Percentiles rank a stretch among this genome's conserved stretches.
phyloP scores from a whole-genome alignment of 2,113 vertebrate species.

The Plestiodon gilberti region DNA sequence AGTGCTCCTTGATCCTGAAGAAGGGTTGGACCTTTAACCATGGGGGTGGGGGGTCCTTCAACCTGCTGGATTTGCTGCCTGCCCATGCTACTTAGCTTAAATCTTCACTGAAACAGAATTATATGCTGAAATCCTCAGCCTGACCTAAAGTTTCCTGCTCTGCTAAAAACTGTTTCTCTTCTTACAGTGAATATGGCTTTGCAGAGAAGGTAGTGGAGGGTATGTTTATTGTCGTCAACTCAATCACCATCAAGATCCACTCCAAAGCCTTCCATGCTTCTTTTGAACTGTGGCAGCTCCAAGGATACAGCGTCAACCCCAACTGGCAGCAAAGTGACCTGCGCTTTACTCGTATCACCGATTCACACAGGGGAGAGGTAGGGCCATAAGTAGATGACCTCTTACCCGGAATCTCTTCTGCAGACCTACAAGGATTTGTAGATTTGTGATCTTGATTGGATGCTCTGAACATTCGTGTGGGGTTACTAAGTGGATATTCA shows the following conservation, averaged over 20 bases:
- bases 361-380: conserved; percentile 95
- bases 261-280: conserved; percentile 95
- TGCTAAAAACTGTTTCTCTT: background rate
- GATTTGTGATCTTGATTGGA: background rate
- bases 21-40: background rate
- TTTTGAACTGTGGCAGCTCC: conserved; percentile 97
- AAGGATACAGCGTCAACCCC: conserved; percentile 96
- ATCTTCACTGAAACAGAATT: background rate
- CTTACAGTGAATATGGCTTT: conserved; percentile 94
- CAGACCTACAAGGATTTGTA: background rate
- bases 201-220: conserved; percentile 99
- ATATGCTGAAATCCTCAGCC: background rate
- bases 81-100: background rate
- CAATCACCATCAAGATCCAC: conserved; percentile 96
- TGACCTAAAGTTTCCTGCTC: background rate
- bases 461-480: background rate
- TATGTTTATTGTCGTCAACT: conserved; percentile 97
- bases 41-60: too few species aligned
- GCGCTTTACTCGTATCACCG: conserved; percentile 91
- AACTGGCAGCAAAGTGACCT: conserved; percentile 95
- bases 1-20: background rate
- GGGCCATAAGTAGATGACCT: background rate
- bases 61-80: background rate
- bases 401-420: background rate
- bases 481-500: background rate